phyloP scores from a whole-genome alignment of 2,797 vertebrate species.

The Chaunax sp. region DNA sequence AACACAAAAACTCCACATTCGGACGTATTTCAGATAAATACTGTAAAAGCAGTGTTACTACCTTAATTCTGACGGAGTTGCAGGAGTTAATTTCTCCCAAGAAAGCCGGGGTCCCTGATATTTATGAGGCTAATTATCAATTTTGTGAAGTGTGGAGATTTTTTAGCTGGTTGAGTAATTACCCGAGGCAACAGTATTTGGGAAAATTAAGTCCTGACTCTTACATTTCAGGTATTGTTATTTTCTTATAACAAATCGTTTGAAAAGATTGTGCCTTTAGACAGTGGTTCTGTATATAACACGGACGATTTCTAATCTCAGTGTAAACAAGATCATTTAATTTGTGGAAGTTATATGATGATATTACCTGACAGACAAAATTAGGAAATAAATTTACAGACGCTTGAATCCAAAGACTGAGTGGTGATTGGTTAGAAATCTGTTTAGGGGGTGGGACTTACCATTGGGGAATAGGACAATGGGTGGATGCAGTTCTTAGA shows the following conservation, averaged over 20 bases:
- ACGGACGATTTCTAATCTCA: not conserved
- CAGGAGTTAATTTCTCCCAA: not conserved
- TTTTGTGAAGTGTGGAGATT: conserved; percentile 28
- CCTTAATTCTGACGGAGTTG: not conserved
- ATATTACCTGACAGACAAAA: not conserved
- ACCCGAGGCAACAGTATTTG: not conserved
- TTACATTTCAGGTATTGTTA: conserved; percentile 29
- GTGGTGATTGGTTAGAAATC: conserved; percentile 53
- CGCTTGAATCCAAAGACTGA: not conserved
- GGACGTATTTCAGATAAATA: not conserved
- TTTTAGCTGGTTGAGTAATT: conserved; percentile 45
- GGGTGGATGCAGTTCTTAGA: not conserved
- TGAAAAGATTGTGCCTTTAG: too few species aligned
- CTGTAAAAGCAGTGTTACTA: not conserved
- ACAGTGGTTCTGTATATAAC: too few species aligned
- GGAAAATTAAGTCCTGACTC: accelerated
- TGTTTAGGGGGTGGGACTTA: conserved; percentile 37
- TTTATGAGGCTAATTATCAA: conserved; percentile 43
- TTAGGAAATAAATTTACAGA: accelerated
- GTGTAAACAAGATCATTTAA: accelerated
- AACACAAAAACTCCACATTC: not conserved
- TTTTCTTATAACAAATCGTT: too few species aligned
- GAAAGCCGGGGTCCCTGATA: not conserved
- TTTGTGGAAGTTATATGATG: accelerated
- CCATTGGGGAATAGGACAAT: accelerated